Conservation (phyloP, 2,888 invertebrate species). For the Taenaris catops region DNA sequence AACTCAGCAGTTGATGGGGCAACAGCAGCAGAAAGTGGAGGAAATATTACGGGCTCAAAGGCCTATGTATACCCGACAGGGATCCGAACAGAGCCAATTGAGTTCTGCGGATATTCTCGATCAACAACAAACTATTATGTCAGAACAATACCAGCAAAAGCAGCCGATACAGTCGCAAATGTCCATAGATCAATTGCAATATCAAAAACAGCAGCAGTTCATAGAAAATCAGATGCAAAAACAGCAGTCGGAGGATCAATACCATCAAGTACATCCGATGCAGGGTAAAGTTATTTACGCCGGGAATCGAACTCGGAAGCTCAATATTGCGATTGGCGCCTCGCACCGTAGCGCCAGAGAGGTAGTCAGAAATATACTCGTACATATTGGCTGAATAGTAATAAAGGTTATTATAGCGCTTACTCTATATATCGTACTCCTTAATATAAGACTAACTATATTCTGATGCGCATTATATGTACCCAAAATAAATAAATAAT, state of each 20-base stretch:
- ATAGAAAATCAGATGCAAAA: conserved; percentile 48
- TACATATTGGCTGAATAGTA: too few species aligned
- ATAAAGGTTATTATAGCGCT: too few species aligned
- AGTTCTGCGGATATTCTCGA: conserved; percentile 57
- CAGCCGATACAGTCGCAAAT: conserved; percentile 55
- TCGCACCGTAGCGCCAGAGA: too few species aligned
- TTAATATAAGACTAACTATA: too few species aligned
- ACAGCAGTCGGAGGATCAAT: conserved; percentile 54
- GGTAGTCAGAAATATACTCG: too few species aligned
- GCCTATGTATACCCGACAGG: conserved; percentile 63
- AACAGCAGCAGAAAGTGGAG: conserved; percentile 73
- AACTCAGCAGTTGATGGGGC: conserved; percentile 72
- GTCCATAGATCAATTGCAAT: conserved; percentile 52
- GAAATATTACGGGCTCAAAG: conserved; percentile 58
- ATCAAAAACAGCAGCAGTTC: conserved; percentile 50
- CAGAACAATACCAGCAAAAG: conserved; percentile 51
- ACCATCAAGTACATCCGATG: conserved; percentile 51
- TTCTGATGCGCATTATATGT: too few species aligned
- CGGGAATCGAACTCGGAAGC: too few species aligned
- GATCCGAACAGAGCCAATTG: conserved; percentile 68
- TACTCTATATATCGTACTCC: conserved; percentile 61
- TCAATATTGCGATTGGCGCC: too few species aligned
- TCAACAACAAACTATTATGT: conserved; percentile 40
- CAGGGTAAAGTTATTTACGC: too few species aligned
- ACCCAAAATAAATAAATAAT: too few species aligned